A percentile compares a stretch with the other conserved stretches of the same genome.
These are phyloP conservation scores for Erythrocebus patas DNA, from an alignment of 2,113 vertebrate species.

Conservation along the genomic window DNA sequence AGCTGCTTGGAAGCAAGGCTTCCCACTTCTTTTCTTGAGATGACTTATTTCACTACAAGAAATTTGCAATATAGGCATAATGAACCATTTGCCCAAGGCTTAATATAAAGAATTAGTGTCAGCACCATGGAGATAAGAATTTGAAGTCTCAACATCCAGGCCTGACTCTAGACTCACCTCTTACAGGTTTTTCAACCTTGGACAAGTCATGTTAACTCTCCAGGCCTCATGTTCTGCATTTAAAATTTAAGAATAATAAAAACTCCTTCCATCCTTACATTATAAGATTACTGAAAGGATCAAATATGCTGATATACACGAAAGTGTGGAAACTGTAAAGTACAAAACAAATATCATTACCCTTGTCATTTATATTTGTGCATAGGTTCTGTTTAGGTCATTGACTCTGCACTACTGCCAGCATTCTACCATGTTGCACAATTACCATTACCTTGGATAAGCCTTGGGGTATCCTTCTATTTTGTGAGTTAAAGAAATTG, in stretches of 20 bases:
- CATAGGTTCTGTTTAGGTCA: not conserved
- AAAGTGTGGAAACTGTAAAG: not conserved
- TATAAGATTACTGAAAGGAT: not conserved
- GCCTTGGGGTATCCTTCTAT: not conserved
- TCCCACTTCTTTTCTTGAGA: not conserved
- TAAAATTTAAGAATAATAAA: conserved; percentile 12
- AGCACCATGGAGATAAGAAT: not conserved
- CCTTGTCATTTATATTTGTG: not conserved
- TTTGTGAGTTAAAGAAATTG: not conserved
- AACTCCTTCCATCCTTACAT: not conserved
- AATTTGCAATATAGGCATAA: not conserved
- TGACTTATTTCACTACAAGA: conserved; percentile 8
- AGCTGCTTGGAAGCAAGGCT: not conserved
- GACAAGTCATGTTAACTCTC: not conserved
- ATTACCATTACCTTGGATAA: not conserved
- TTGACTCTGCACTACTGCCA: not conserved
- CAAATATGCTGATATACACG: not conserved
- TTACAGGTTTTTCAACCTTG: not conserved
- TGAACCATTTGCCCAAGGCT: not conserved
- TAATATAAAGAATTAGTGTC: not conserved
- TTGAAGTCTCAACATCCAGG: not conserved
- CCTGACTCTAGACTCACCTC: not conserved
- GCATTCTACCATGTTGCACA: not conserved
- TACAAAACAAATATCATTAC: not conserved
- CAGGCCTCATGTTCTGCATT: not conserved